phyloP scores from a whole-genome alignment of 2,888 invertebrate genomes.

The Mesoligia furuncula region DNA sequence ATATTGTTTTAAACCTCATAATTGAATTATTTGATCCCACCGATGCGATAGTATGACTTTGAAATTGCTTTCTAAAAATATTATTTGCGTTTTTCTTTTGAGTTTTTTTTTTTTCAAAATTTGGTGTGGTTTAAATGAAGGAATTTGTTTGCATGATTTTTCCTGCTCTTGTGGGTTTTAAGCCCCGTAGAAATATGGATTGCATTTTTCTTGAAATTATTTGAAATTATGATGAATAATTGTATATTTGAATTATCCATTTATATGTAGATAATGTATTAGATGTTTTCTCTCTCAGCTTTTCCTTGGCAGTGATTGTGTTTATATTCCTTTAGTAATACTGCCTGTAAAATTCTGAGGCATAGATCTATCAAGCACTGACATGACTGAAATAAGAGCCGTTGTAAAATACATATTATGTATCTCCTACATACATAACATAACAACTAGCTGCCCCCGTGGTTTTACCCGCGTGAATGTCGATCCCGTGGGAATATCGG shows the following conservation, averaged over 20 bases:
- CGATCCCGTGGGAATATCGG: no score
- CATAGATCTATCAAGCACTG: constrained; percentile 29
- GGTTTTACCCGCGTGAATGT: no score
- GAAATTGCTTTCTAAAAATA: constrained; percentile 54
- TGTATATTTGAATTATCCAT: constrained; percentile 7
- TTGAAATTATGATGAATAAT: constrained; percentile 15
- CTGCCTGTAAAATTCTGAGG: constrained; percentile 2
- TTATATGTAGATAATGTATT: no score
- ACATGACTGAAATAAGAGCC: constrained; percentile 5
- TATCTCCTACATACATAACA: background rate
- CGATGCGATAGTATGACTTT: constrained; percentile 46
- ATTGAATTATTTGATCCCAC: constrained; percentile 66
- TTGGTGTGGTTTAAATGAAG: constrained; percentile 19
- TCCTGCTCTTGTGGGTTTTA: background rate
- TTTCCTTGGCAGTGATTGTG: constrained; percentile 1
- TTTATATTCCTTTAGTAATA: constrained; percentile 12
- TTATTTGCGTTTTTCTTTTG: constrained; percentile 14
- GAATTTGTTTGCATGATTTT: background rate
- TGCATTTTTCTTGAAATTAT: background rate
- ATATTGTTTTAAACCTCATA: constrained; percentile 66
- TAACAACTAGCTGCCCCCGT: no score
- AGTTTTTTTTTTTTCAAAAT: background rate
- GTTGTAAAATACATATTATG: background rate
- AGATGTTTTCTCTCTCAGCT: background rate
- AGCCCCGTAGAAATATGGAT: background rate